Conservation (phyloP, 2,113 vertebrate species). For the Salminus brasiliensis region DNA sequence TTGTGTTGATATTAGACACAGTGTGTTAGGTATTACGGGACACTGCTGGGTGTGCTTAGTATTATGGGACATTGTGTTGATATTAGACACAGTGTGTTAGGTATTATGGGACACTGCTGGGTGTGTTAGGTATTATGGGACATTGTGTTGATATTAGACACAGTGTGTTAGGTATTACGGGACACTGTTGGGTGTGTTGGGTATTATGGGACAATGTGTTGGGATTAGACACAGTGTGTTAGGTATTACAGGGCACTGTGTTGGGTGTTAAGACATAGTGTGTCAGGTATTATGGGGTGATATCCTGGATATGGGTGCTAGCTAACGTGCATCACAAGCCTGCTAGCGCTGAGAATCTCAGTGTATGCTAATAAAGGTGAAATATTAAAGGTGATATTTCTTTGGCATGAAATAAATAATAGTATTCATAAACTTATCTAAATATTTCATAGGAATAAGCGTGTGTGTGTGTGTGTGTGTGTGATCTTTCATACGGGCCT, state of each 20-base stretch:
- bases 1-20: too few relatives aligned
- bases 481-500: background rate
- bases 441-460: conserved; percentile 49
- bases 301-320: too few relatives aligned
- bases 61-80: too few relatives aligned
- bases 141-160: background rate
- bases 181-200: background rate
- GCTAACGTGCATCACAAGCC: too few relatives aligned
- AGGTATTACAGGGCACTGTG: background rate
- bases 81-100: too few relatives aligned
- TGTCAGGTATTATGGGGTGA: background rate
- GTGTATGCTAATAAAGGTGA: background rate
- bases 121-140: background rate
- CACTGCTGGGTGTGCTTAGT: too few relatives aligned
- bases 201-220: background rate
- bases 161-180: background rate
- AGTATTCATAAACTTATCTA: conserved; percentile 45
- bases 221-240: background rate
- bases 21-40: too few relatives aligned
- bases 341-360: background rate
- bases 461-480: too few relatives aligned
- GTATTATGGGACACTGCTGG: background rate
- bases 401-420: background rate
- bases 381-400: background rate
- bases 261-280: background rate